These are phyloP conservation scores for Ceratina japonica DNA, from an alignment of 1,140 invertebrate genomes.

Conservation along the genomic window DNA sequence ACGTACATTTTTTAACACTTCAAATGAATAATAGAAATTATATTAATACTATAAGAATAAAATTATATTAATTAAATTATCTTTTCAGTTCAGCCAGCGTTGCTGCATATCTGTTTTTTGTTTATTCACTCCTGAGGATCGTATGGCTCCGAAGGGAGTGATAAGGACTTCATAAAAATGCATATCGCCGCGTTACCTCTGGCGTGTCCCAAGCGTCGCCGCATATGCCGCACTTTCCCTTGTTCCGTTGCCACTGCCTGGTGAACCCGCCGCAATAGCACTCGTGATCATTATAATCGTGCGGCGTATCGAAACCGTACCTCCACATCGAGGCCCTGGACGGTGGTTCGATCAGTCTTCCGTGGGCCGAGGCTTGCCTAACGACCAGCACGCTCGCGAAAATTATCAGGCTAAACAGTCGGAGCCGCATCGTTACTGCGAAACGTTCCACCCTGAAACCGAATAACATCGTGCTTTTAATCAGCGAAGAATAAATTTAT, in stretches of 20 bases:
- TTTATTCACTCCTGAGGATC: too few relatives aligned
- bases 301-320: slow-evolving; percentile 83
- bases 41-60: too few relatives aligned
- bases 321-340: slow-evolving; percentile 91
- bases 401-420: slow-evolving; percentile 12
- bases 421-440: slow-evolving; percentile 38
- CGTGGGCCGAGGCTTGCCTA: slow-evolving; percentile 80
- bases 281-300: slow-evolving; percentile 93
- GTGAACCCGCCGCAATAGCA: slow-evolving; percentile 93
- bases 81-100: too few relatives aligned
- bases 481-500: too few relatives aligned
- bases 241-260: slow-evolving; percentile 86
- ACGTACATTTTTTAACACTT: too few relatives aligned
- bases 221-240: slow-evolving; percentile 92
- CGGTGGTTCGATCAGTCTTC: slow-evolving; percentile 91
- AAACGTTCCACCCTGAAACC: slow-evolving; percentile 35
- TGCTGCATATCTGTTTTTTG: too few relatives aligned
- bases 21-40: too few relatives aligned
- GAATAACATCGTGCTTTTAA: too few relatives aligned
- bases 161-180: not conserved
- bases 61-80: too few relatives aligned
- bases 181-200: slow-evolving; percentile 69
- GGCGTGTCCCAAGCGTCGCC: slow-evolving; percentile 90
- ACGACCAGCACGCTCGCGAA: slow-evolving; percentile 53
- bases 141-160: too few relatives aligned